Conservation (phyloP, 2,888 invertebrate species). For the Drepanosiphum platanoidis region DNA sequence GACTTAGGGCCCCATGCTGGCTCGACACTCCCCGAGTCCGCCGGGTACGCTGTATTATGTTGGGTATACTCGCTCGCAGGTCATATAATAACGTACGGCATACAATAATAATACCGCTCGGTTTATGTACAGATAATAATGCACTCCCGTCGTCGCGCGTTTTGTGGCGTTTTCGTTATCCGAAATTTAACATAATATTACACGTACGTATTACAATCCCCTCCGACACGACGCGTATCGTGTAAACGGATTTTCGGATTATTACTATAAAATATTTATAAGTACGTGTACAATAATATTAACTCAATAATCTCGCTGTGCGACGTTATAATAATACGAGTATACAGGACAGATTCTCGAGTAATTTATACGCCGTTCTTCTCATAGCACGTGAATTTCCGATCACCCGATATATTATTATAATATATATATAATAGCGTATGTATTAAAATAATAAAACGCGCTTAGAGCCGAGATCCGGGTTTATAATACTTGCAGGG, state of each 20-base stretch:
- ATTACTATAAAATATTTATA: no score
- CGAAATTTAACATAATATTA: neutral
- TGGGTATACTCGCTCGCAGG: no score
- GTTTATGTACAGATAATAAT: neutral
- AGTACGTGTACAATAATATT: no score
- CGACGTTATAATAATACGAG: no score
- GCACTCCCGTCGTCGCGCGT: neutral
- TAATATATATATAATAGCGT: no score
- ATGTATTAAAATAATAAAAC: neutral
- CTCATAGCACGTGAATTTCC: no score
- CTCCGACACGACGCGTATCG: neutral
- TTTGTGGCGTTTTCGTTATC: neutral
- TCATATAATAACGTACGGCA: no score
- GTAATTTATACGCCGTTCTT: no score
- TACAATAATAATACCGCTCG: no score
- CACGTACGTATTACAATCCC: neutral
- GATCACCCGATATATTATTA: no score
- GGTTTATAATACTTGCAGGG: conserved; percentile 24
- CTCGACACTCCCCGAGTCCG: conserved; percentile 24
- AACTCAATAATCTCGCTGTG: no score
- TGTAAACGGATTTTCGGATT: neutral
- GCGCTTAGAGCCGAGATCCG: conserved; percentile 8
- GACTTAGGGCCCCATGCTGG: conserved; percentile 40
- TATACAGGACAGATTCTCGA: no score
- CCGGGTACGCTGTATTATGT: neutral